Percentiles rank a stretch among this genome's conserved stretches.
These are phyloP conservation scores for Agriotes lineatus DNA, from an alignment of 2,888 invertebrate species.

Conservation along the genomic window DNA sequence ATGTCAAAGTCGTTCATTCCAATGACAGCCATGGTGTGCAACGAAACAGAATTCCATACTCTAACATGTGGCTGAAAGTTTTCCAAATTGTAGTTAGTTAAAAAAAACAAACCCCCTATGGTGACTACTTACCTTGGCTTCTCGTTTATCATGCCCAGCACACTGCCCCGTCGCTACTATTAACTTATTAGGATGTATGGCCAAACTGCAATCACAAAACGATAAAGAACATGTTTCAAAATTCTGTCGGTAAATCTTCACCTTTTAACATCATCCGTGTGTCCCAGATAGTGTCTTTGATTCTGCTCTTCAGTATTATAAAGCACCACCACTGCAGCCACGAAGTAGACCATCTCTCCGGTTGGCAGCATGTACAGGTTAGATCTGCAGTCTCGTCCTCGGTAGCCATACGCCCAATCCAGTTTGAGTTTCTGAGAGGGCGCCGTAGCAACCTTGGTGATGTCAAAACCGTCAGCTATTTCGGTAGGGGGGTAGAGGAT, in stretches of 20 bases:
- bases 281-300: constrained; percentile 93
- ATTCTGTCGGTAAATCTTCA: constrained; percentile 56
- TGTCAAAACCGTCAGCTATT: constrained; percentile 75
- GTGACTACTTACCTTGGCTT: constrained; percentile 57
- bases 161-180: constrained; percentile 92
- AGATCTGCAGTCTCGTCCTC: constrained; percentile 91
- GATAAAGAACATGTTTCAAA: constrained; percentile 36
- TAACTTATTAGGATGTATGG: constrained; percentile 92
- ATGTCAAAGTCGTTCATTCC: constrained; percentile 89
- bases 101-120: too few relatives aligned
- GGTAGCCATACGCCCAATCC: constrained; percentile 91
- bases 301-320: constrained; percentile 92
- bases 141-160: constrained; percentile 84
- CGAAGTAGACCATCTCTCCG: constrained; percentile 93
- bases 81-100: background rate
- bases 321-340: constrained; percentile 91
- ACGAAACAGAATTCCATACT: constrained; percentile 93
- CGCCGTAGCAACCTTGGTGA: constrained; percentile 83
- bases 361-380: constrained; percentile 92
- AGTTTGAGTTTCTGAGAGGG: constrained; percentile 86
- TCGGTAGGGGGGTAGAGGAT: constrained; percentile 82
- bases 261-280: constrained; percentile 95
- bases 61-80: constrained; percentile 87
- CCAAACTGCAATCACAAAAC: constrained; percentile 81
- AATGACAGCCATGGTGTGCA: constrained; percentile 87